phyloP scores from a whole-genome alignment of 2,888 invertebrate species.

The Lepas anatifera region DNA sequence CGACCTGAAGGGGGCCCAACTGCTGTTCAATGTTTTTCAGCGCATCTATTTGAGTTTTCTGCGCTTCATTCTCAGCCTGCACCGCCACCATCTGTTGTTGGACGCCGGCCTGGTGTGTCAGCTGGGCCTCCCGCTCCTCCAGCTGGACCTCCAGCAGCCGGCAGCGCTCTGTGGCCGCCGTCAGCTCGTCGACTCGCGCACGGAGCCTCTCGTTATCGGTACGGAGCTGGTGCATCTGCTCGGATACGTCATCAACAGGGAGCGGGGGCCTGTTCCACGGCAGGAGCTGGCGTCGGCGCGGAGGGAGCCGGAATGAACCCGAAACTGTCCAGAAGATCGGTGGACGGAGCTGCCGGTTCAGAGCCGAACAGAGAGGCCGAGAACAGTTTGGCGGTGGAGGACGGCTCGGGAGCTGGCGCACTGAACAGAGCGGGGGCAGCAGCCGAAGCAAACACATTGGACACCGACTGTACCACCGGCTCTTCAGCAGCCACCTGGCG shows the following conservation, averaged over 20 bases:
- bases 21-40: no score
- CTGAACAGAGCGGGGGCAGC: not conserved
- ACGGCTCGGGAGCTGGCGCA: no score
- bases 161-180: not conserved
- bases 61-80: no score
- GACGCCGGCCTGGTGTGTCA: no score
- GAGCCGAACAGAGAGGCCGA: not conserved
- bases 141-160: not conserved
- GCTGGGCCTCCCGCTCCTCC: not conserved
- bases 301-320: not conserved
- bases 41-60: no score
- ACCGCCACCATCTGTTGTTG: no score
- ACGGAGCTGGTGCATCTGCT: not conserved
- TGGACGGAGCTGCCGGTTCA: not conserved
- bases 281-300: not conserved
- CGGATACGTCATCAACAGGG: not conserved
- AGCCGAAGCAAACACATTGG: not conserved
- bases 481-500: not conserved
- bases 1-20: no score
- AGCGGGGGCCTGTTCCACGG: not conserved
- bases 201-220: not conserved
- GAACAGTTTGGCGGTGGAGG: not conserved
- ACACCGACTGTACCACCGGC: not conserved
- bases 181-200: not conserved
- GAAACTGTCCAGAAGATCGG: not conserved